These are phyloP conservation scores for Serripes groenlandicus DNA, from an alignment of 2,888 invertebrate genomes.

Conservation along the genomic window DNA sequence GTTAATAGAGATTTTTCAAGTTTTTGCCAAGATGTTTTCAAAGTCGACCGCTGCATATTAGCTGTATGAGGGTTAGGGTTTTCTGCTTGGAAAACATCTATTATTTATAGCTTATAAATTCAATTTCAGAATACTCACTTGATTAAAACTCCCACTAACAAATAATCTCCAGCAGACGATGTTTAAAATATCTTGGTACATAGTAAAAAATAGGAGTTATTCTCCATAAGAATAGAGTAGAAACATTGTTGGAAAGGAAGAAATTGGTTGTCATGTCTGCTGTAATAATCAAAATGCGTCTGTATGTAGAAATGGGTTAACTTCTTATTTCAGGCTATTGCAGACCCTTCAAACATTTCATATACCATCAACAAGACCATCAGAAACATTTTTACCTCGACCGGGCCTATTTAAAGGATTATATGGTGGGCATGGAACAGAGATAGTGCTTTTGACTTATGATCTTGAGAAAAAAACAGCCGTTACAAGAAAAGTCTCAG, in stretches of 20 bases:
- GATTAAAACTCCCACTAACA: too few relatives aligned
- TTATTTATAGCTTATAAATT: too few relatives aligned
- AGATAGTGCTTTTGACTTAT: constrained; percentile 79
- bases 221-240: neutral
- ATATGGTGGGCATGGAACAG: constrained; percentile 83
- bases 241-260: neutral
- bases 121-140: too few relatives aligned
- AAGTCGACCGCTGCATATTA: too few relatives aligned
- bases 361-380: constrained; percentile 5
- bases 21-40: too few relatives aligned
- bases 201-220: too few relatives aligned
- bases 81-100: too few relatives aligned
- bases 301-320: neutral
- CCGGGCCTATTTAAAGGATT: constrained; percentile 83
- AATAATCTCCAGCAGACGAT: too few relatives aligned
- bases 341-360: constrained; percentile 17
- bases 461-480: constrained; percentile 65
- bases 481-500: constrained; percentile 79
- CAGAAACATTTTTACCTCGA: constrained; percentile 49
- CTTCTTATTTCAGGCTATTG: neutral
- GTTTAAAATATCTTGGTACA: too few relatives aligned
- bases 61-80: too few relatives aligned
- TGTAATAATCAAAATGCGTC: neutral
- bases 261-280: neutral
- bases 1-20: too few relatives aligned